Evolutionary conservation across 2,113 vertebrate species (phyloP).

Genomic region (Macheiramphus alcinus): DNA sequence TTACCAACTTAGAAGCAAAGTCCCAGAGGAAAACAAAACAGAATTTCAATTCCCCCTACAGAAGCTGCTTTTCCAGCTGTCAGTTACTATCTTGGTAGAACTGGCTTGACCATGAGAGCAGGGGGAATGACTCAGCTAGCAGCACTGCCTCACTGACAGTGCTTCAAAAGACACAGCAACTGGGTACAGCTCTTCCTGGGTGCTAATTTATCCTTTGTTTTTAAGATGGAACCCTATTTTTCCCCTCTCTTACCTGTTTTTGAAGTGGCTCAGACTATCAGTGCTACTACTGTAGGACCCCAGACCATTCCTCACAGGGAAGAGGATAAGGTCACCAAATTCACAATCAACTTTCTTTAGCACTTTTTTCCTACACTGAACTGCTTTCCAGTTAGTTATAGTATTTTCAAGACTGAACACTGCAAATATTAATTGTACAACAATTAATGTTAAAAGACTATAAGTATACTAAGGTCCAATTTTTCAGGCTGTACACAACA

Average conservation of each 20-base stretch:
- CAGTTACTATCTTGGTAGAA: slow-evolving; percentile 9
- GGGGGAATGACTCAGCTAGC: slow-evolving; percentile 6
- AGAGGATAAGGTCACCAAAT: not conserved
- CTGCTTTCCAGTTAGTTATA: not conserved
- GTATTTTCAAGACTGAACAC: not conserved
- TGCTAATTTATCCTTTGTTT: not conserved
- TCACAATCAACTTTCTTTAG: not conserved
- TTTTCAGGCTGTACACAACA: not conserved
- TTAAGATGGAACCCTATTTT: not conserved
- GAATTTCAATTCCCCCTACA: not conserved
- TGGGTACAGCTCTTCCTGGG: not conserved
- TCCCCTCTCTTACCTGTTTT: not conserved
- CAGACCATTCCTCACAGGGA: not conserved
- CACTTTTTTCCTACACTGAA: not conserved
- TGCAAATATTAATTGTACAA: not conserved
- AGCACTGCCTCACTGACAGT: not conserved
- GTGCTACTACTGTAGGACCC: not conserved
- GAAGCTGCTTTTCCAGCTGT: not conserved
- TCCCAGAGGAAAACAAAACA: not conserved
- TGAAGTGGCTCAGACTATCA: not conserved
- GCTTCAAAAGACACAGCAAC: not conserved
- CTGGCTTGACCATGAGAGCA: not conserved
- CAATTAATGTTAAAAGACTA: not conserved
- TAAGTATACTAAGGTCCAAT: not conserved
- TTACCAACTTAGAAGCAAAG: not conserved